phyloP scores from a whole-genome alignment of 2,888 invertebrate genomes.

The Rhaphigaster nebulosa region DNA sequence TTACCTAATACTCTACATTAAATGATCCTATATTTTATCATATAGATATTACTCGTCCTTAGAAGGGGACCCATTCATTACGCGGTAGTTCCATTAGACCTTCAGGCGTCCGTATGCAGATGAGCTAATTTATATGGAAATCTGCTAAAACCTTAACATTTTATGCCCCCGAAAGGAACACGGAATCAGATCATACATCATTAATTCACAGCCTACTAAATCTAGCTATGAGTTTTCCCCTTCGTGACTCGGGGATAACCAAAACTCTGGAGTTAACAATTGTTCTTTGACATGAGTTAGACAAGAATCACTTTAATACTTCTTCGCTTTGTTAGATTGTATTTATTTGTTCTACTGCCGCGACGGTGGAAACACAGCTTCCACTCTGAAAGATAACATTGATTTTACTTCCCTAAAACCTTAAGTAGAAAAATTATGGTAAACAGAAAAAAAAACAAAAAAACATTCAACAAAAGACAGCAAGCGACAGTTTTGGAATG shows the following conservation, averaged over 20 bases:
- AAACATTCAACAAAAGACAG: no score
- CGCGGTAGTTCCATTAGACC: neutral
- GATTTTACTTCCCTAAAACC: neutral
- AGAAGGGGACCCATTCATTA: neutral
- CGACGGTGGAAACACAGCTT: no score
- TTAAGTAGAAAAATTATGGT: neutral
- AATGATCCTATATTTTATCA: neutral
- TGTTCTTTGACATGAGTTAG: neutral
- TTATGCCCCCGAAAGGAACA: neutral
- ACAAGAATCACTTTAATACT: neutral
- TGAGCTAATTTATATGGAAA: slow-evolving; percentile 35
- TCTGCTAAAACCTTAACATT: slow-evolving; percentile 11
- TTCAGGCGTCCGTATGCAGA: neutral
- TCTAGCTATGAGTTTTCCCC: neutral
- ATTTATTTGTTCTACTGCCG: neutral
- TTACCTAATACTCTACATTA: no score
- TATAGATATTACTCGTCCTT: neutral
- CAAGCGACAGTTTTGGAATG: no score
- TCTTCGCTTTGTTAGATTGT: neutral
- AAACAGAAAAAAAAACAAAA: no score
- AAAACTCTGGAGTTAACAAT: neutral
- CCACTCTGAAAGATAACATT: neutral
- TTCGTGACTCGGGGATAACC: neutral
- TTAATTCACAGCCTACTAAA: neutral
- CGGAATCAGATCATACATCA: slow-evolving; percentile 25